phyloP scores from a whole-genome alignment of 2,113 vertebrate species.

The Nibea coibor region DNA sequence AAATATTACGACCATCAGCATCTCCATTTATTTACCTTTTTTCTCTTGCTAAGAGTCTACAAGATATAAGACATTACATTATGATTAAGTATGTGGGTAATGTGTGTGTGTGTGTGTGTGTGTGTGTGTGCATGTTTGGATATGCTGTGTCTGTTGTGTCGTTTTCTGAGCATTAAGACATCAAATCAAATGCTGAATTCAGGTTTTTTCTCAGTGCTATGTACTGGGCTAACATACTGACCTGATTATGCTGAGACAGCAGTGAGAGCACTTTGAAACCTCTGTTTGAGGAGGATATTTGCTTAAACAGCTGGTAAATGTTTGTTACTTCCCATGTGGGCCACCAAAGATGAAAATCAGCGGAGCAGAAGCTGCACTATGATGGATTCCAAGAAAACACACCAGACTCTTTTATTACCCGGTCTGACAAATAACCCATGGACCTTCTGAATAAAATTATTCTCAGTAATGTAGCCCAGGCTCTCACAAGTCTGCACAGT shows the following conservation, averaged over 20 bases:
- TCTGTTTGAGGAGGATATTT: neutral
- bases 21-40: neutral
- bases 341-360: constrained; percentile 9
- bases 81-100: too few species aligned
- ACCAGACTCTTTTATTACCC: neutral
- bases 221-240: neutral
- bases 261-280: neutral
- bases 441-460: neutral
- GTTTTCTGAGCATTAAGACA: neutral
- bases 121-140: too few species aligned
- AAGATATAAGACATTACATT: too few species aligned
- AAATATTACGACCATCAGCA: neutral
- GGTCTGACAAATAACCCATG: neutral
- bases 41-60: too few species aligned
- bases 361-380: neutral
- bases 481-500: neutral
- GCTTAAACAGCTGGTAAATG: constrained; percentile 7
- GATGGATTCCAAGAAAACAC: neutral
- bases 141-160: neutral
- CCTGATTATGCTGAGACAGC: neutral
- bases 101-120: too few species aligned
- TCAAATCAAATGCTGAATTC: neutral
- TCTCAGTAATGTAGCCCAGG: neutral
- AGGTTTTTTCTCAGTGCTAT: neutral
- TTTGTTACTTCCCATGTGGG: neutral